These are phyloP conservation scores for Globodera rostochiensis DNA, from an alignment of 1,140 invertebrate genomes.

Conservation along the genomic window DNA sequence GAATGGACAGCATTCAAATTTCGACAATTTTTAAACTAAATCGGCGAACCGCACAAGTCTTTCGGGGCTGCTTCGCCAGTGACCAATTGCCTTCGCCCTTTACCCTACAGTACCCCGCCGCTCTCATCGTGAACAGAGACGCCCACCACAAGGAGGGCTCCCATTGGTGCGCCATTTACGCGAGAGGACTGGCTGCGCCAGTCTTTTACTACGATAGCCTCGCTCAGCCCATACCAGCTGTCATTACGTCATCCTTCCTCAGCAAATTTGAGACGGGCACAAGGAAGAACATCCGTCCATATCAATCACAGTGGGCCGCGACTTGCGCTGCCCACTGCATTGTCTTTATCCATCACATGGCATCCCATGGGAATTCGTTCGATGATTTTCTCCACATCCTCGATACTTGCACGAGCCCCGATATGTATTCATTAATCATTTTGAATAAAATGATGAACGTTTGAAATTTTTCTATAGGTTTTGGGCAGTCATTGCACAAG, in stretches of 20 bases:
- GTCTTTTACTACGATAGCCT: constrained; percentile 2
- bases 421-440: too few species aligned
- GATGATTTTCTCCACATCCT: too few species aligned
- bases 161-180: constrained; percentile 10
- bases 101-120: constrained; percentile 7
- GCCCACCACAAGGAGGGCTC: not conserved
- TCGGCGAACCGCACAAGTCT: not conserved
- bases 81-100: not conserved
- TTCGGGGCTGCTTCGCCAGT: constrained; percentile 13
- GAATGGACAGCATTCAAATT: constrained; percentile 17
- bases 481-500: too few species aligned
- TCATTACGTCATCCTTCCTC: not conserved
- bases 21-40: constrained; percentile 14
- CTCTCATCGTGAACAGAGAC: not conserved
- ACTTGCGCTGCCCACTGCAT: too few species aligned
- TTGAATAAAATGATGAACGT: too few species aligned
- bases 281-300: too few species aligned
- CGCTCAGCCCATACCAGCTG: not conserved
- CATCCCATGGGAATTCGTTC: too few species aligned
- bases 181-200: not conserved
- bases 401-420: too few species aligned
- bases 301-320: too few species aligned
- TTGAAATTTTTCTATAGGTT: not conserved
- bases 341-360: too few species aligned
- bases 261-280: not conserved